Evolutionary conservation across 2,797 vertebrate genomes (phyloP).

Genomic region (Varecia variegata): DNA sequence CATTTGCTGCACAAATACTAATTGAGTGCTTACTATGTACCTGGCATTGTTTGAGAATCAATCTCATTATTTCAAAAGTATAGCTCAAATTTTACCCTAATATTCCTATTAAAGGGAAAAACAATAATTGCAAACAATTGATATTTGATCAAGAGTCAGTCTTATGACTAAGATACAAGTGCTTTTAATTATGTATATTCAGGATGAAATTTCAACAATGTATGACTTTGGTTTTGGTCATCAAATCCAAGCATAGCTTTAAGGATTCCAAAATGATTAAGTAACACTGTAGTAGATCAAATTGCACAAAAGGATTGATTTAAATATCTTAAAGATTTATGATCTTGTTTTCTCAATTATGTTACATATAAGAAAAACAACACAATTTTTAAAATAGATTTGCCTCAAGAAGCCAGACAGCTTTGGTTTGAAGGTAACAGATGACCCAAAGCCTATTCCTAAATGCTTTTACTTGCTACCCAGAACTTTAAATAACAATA

Average conservation of each 20-base stretch:
- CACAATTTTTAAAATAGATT: not conserved
- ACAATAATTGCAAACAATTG: not conserved
- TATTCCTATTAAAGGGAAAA: not conserved
- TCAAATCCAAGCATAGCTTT: constrained; percentile 26
- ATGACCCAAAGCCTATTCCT: not conserved
- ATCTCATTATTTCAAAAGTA: not conserved
- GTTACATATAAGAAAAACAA: not conserved
- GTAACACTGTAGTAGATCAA: constrained; percentile 27
- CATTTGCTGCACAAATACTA: constrained; percentile 6
- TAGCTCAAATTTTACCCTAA: not conserved
- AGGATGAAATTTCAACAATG: not conserved
- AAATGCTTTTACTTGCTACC: not conserved
- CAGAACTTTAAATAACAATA: not conserved
- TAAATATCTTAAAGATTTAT: constrained; percentile 21
- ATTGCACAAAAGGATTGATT: not conserved
- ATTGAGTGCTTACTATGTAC: not conserved
- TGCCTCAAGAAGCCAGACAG: not conserved
- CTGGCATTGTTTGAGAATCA: not conserved
- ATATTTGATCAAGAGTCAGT: not conserved
- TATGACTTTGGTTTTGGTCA: constrained; percentile 6
- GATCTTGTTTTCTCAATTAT: constrained; percentile 31
- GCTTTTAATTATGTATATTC: constrained; percentile 38
- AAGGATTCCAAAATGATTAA: constrained; percentile 46
- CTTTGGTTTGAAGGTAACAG: not conserved
- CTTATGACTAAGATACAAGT: constrained; percentile 9